Evolutionary conservation across 2,797 vertebrate species (phyloP).

Genomic region (Spinus olivaceus): DNA sequence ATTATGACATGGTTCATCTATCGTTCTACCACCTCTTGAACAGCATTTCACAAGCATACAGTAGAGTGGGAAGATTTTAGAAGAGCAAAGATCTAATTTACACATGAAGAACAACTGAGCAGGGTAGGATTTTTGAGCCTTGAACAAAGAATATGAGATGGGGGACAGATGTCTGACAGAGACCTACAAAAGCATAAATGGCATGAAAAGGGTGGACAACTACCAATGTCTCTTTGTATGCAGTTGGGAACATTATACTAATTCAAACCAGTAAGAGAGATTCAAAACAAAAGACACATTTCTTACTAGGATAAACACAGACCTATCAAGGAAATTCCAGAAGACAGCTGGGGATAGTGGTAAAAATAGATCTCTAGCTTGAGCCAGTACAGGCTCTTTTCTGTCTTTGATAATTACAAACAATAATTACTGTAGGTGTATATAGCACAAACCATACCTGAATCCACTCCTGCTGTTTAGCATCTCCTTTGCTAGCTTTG

Average conservation of each 20-base stretch:
- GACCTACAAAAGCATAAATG: background rate
- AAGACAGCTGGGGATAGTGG: background rate
- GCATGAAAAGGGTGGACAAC: background rate
- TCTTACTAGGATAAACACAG: background rate
- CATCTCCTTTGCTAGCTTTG: slow-evolving; percentile 88
- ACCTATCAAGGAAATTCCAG: background rate
- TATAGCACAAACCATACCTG: slow-evolving; percentile 76
- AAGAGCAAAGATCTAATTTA: background rate
- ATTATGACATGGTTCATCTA: background rate
- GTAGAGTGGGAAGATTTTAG: background rate
- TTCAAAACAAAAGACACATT: background rate
- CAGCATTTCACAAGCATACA: background rate
- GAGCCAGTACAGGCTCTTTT: background rate
- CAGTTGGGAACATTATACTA: background rate
- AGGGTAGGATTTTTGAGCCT: background rate
- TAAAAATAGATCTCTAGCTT: background rate
- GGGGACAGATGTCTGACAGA: background rate
- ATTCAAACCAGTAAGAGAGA: background rate
- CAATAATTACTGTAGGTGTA: background rate
- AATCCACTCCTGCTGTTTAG: slow-evolving; percentile 94
- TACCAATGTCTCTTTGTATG: background rate
- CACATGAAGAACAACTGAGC: background rate
- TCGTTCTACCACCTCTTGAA: background rate
- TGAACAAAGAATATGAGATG: background rate
- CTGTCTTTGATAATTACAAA: background rate